These are phyloP conservation scores for Hydrozoanthus gracilis DNA, from an alignment of 92 coral and sea anemone genomes.

Conservation along the genomic window DNA sequence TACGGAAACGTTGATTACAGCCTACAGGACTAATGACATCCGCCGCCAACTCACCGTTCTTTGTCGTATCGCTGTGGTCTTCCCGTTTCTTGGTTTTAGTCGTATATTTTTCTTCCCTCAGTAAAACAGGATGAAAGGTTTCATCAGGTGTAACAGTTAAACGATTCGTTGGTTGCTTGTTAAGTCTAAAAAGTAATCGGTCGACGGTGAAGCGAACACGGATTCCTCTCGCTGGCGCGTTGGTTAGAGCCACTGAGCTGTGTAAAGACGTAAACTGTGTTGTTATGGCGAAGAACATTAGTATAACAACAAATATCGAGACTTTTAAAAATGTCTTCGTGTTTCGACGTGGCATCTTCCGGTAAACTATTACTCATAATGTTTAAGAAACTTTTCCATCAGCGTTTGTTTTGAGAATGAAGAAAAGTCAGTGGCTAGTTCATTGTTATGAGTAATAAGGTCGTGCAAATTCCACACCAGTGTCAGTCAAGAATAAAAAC, in stretches of 20 bases:
- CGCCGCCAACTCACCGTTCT: conserved; percentile 12
- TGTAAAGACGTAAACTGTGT: not conserved
- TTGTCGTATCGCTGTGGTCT: not conserved
- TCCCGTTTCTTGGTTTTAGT: not conserved
- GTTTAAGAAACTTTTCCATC: conserved; percentile 7
- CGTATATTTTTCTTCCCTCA: not conserved
- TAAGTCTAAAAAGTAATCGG: not conserved
- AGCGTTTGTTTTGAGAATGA: not conserved
- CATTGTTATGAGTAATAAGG: no score
- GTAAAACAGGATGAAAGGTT: not conserved
- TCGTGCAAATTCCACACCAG: no score
- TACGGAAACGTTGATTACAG: no score
- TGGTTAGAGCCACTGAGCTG: not conserved
- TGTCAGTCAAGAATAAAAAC: no score
- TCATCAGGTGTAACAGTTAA: not conserved
- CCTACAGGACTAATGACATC: not conserved
- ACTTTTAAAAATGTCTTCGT: not conserved
- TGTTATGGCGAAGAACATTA: conserved; percentile 29
- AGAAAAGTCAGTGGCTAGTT: no score
- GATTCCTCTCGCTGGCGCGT: not conserved
- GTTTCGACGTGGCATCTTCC: not conserved
- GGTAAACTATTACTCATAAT: not conserved
- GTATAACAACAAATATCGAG: not conserved
- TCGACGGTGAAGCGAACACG: not conserved
- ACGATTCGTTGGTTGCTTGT: not conserved